Percentiles rank a stretch among this genome's conserved stretches.
These are phyloP conservation scores for Alviniconcha strummeri DNA, from an alignment of 2,888 invertebrate genomes.

Conservation along the genomic window DNA sequence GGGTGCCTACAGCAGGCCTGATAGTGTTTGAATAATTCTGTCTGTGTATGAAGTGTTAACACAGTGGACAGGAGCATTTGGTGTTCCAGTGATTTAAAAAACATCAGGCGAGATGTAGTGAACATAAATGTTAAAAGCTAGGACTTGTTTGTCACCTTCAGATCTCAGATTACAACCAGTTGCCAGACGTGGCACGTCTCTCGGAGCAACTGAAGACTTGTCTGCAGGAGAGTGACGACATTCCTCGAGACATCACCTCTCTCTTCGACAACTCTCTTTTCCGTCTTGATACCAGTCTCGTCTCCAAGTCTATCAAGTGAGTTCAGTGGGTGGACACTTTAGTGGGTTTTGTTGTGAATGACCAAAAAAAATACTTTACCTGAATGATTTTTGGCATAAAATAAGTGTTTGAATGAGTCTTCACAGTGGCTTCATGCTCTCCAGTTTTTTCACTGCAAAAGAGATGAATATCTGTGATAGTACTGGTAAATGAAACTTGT, in stretches of 20 bases:
- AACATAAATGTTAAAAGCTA: too few species aligned
- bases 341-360: neutral
- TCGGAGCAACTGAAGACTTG: constrained; percentile 88
- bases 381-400: neutral
- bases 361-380: neutral
- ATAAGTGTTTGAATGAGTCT: neutral
- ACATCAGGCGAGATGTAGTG: too few species aligned
- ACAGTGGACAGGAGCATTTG: too few species aligned
- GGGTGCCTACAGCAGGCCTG: too few species aligned
- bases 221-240: constrained; percentile 81
- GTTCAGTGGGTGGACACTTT: constrained; percentile 34
- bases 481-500: too few species aligned
- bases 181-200: constrained; percentile 89
- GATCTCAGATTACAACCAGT: constrained; percentile 92
- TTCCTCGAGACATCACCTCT: constrained; percentile 85
- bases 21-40: too few species aligned
- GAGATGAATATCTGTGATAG: too few species aligned
- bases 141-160: constrained; percentile 68
- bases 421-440: neutral
- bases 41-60: too few species aligned
- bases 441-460: too few species aligned
- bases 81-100: too few species aligned
- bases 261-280: constrained; percentile 76
- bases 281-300: constrained; percentile 78
- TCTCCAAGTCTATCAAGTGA: constrained; percentile 82